Conservation (phyloP, 1,140 invertebrate species). For the Camponotus vicinus region DNA sequence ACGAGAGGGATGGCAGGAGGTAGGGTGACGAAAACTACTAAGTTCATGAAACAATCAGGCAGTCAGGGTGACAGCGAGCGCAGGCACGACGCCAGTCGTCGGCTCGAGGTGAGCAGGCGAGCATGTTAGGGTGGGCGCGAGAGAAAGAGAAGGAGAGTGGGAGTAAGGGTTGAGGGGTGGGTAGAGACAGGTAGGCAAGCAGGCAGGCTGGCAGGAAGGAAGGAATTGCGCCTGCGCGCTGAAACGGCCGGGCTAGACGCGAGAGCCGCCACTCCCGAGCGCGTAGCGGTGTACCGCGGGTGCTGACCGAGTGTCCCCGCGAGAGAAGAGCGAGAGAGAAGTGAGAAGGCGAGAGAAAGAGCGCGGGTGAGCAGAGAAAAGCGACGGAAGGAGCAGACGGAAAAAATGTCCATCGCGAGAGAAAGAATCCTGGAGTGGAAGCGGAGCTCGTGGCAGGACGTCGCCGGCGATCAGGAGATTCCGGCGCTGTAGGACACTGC, state of each 20-base stretch:
- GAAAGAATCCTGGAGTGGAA: slow-evolving; percentile 76
- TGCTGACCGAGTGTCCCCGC: slow-evolving; percentile 83
- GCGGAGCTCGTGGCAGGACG: slow-evolving; percentile 79
- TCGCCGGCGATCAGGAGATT: slow-evolving; percentile 71
- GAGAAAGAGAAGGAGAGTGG: slow-evolving; percentile 3
- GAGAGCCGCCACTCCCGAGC: slow-evolving; percentile 86
- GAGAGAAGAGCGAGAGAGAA: slow-evolving; percentile 65
- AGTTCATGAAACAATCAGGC: slow-evolving; percentile 62
- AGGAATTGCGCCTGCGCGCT: slow-evolving; percentile 81
- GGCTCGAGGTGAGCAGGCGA: slow-evolving; percentile 48
- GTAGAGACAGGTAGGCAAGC: slow-evolving; percentile 67
- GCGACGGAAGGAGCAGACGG: slow-evolving; percentile 29
- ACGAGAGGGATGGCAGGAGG: neutral
- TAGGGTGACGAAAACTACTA: slow-evolving; percentile 52
- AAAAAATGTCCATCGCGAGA: slow-evolving; percentile 80
- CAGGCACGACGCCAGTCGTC: slow-evolving; percentile 51
- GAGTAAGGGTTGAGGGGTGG: slow-evolving; percentile 14
- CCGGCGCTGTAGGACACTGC: slow-evolving; percentile 74
- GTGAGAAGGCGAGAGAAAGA: slow-evolving; percentile 42
- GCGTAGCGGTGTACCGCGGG: slow-evolving; percentile 84
- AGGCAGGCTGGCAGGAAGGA: slow-evolving; percentile 66
- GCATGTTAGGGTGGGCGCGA: slow-evolving; percentile 20
- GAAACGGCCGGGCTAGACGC: slow-evolving; percentile 82
- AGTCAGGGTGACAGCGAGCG: slow-evolving; percentile 54
- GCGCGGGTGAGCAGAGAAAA: slow-evolving; percentile 2